phyloP scores from a whole-genome alignment of 35 echinoderm and acorn worm genomes.

The Chiridota heheva region DNA sequence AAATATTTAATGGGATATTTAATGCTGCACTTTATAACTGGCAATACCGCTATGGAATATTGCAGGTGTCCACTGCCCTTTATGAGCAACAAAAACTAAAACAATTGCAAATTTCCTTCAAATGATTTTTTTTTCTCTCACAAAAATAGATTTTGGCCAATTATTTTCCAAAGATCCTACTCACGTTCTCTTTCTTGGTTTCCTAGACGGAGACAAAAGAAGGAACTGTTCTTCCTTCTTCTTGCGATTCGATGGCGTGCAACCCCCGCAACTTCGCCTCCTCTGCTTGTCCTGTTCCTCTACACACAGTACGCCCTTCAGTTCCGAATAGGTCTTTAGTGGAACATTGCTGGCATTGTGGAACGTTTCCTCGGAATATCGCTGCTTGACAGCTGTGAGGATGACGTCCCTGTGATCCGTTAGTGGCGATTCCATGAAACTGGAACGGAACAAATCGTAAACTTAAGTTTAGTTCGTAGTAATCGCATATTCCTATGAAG shows the following conservation, averaged over 20 bases:
- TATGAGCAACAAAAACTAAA: not conserved
- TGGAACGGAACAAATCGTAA: constrained; percentile 6
- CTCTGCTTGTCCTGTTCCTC: constrained; percentile 21
- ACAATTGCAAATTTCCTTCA: not conserved
- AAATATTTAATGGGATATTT: too few relatives aligned
- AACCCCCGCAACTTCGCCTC: not conserved
- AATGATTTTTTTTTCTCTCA: not conserved
- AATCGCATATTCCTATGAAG: too few relatives aligned
- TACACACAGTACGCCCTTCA: constrained; percentile 48
- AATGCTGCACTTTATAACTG: too few relatives aligned
- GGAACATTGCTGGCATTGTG: constrained; percentile 42
- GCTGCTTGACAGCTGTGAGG: constrained; percentile 79
- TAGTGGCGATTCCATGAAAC: constrained; percentile 75
- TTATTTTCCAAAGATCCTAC: not conserved
- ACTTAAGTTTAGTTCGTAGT: not conserved
- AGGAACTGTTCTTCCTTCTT: constrained; percentile 48
- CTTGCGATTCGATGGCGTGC: constrained; percentile 26
- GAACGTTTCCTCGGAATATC: constrained; percentile 59
- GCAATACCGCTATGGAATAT: too few relatives aligned
- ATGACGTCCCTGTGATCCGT: constrained; percentile 83
- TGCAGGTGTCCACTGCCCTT: too few relatives aligned
- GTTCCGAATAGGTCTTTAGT: constrained; percentile 31
- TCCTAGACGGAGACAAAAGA: constrained; percentile 82
- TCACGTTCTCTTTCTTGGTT: constrained; percentile 52
- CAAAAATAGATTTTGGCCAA: not conserved